Conservation (phyloP, 2,113 vertebrate genomes). For the Oryzias melastigma region DNA sequence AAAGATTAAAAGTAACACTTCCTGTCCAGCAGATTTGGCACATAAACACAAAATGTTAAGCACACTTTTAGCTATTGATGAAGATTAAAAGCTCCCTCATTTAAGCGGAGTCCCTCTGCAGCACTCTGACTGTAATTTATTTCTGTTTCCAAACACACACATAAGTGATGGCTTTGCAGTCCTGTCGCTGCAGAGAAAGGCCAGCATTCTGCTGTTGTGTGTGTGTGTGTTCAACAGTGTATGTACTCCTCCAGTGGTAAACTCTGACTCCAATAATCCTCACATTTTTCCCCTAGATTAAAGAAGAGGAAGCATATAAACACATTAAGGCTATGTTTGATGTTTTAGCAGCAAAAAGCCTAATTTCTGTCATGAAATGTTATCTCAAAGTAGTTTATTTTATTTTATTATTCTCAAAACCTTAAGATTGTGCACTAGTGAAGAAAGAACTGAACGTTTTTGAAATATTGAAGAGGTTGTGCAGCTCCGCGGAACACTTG, state of each 20-base stretch:
- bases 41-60: slow-evolving; percentile 17
- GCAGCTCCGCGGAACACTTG: no score
- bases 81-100: slow-evolving; percentile 48
- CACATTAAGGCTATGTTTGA: not conserved
- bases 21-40: not conserved
- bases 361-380: no score
- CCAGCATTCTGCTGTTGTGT: slow-evolving; percentile 22
- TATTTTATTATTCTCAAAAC: no score
- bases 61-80: slow-evolving; percentile 44
- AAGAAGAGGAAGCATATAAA: not conserved
- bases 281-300: not conserved
- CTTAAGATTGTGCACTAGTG: no score
- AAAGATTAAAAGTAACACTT: not conserved
- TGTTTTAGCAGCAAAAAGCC: no score
- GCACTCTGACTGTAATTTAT: slow-evolving; percentile 43
- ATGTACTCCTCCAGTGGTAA: slow-evolving; percentile 2
- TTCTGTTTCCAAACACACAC: slow-evolving; percentile 20
- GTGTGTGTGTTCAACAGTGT: not conserved
- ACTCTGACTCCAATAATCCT: not conserved
- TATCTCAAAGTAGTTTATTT: no score
- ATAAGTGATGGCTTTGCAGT: slow-evolving; percentile 54
- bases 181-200: slow-evolving; percentile 54
- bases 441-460: no score
- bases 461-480: no score
- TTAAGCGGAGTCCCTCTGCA: slow-evolving; percentile 46